Percentiles rank a stretch among this genome's conserved stretches.
These are phyloP conservation scores for Channa maculata DNA, from an alignment of 2,113 vertebrate genomes.

Conservation along the genomic window DNA sequence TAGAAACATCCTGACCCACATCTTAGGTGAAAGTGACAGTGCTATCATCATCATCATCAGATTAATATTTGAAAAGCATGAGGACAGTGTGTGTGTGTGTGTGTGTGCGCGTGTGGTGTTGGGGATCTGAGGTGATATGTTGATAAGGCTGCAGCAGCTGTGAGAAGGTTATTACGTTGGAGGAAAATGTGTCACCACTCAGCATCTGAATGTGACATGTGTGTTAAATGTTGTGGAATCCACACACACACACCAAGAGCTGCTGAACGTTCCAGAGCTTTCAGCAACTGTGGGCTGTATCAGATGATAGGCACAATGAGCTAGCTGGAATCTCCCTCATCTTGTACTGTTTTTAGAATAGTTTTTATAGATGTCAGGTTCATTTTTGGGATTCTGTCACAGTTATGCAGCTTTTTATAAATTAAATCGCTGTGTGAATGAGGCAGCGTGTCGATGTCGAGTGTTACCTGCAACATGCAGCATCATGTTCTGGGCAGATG, in stretches of 20 bases:
- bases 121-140: constrained; percentile 22
- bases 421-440: not conserved
- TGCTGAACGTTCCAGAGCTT: constrained; percentile 22
- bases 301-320: not conserved
- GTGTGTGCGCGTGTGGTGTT: not conserved
- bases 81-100: not conserved
- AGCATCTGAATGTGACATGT: not conserved
- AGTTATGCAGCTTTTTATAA: not conserved
- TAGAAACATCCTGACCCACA: not conserved
- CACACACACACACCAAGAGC: not conserved
- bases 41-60: not conserved
- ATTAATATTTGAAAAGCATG: not conserved
- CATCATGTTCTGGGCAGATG: constrained; percentile 61
- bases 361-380: not conserved
- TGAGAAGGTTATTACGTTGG: not conserved
- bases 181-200: not conserved
- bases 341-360: not conserved
- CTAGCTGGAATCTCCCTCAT: not conserved
- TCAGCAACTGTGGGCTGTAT: not conserved
- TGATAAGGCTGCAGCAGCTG: constrained; percentile 30
- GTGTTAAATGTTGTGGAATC: not conserved
- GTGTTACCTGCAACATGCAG: constrained; percentile 59
- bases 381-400: not conserved
- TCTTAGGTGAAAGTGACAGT: not conserved
- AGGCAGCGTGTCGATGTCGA: not conserved